These are phyloP conservation scores for Norana najaformis DNA, from an alignment of 2,888 invertebrate species.

Conservation along the genomic window DNA sequence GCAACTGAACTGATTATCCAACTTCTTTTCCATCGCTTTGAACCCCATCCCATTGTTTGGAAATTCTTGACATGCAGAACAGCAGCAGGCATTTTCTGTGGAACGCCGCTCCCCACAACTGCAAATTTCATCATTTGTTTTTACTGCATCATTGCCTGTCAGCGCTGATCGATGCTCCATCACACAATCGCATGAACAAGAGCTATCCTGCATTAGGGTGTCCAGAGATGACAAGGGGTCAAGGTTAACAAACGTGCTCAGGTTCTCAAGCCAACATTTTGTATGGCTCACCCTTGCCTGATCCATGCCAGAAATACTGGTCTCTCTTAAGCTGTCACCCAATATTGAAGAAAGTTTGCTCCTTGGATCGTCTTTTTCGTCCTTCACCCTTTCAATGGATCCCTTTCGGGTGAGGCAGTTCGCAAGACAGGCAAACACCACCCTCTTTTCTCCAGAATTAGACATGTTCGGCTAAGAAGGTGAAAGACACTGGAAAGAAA, in stretches of 20 bases:
- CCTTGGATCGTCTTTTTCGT: background rate
- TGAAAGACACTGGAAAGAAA: background rate
- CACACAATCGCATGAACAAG: background rate
- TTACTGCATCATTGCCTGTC: background rate
- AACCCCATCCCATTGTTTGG: background rate
- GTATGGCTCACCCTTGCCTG: conserved; percentile 30
- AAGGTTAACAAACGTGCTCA: conserved; percentile 34
- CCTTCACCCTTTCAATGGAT: background rate
- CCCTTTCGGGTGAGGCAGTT: background rate
- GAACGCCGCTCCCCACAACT: background rate
- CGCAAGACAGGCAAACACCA: background rate
- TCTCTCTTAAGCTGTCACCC: background rate
- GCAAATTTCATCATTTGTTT: background rate
- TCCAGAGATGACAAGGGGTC: conserved; percentile 25
- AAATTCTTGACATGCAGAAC: background rate
- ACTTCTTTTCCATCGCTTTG: background rate
- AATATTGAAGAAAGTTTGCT: background rate
- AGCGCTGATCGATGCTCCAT: background rate
- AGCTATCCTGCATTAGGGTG: background rate
- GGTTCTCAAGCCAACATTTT: conserved; percentile 34
- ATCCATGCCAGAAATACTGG: background rate
- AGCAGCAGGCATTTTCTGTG: background rate
- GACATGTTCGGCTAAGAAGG: background rate
- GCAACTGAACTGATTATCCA: background rate
- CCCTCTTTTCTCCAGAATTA: background rate